Percentiles rank a stretch among this genome's conserved stretches.
phyloP scores from a whole-genome alignment of 2,797 vertebrate species.

The Sebastes minor region DNA sequence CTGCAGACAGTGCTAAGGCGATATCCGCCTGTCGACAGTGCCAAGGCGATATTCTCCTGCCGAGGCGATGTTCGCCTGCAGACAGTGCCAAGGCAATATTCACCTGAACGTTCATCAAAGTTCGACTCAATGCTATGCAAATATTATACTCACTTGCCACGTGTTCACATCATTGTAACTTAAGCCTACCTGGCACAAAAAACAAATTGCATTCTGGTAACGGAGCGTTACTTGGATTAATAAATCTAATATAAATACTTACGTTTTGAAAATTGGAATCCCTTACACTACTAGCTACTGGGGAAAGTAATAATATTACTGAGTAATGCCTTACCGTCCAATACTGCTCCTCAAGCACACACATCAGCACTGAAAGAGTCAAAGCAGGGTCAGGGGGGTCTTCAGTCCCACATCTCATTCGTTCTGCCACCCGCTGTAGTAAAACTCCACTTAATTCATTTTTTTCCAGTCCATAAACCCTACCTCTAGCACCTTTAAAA shows the following conservation, averaged over 20 bases:
- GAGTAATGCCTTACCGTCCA: background rate
- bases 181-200: background rate
- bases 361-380: conserved; percentile 11
- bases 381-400: background rate
- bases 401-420: conserved; percentile 52
- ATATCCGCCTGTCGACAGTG: too few species aligned
- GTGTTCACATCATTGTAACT: background rate
- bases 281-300: background rate
- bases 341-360: background rate
- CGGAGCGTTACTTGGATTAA: background rate
- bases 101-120: too few species aligned
- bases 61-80: too few species aligned
- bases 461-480: conserved; percentile 65
- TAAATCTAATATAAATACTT: background rate
- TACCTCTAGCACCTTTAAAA: conserved; percentile 42
- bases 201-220: background rate
- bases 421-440: conserved; percentile 46
- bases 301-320: background rate
- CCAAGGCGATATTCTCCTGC: too few species aligned
- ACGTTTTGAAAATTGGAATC: background rate
- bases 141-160: background rate
- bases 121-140: too few species aligned
- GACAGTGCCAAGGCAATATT: too few species aligned
- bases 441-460: conserved; percentile 68
- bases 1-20: too few species aligned